These are phyloP conservation scores for Cheilosia variabilis DNA, from an alignment of 2,888 invertebrate species.

Conservation along the genomic window DNA sequence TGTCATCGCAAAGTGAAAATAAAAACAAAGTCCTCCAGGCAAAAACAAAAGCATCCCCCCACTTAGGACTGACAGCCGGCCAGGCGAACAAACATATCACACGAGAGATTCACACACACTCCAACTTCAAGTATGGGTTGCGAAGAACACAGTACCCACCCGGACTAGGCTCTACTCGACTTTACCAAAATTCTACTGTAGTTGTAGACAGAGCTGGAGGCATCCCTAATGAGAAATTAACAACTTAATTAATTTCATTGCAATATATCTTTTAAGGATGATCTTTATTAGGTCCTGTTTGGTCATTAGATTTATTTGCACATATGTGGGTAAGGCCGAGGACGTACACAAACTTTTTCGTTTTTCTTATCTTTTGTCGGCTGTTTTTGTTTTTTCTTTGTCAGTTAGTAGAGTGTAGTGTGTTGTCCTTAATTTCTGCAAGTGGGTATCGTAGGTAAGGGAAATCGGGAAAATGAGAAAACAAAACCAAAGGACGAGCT, in stretches of 20 bases:
- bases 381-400: slow-evolving; percentile 27
- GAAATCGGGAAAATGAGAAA: not conserved
- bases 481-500: slow-evolving; percentile 33
- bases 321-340: not conserved
- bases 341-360: slow-evolving; percentile 27
- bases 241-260: slow-evolving; percentile 83
- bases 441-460: not conserved
- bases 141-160: slow-evolving; percentile 14
- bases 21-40: slow-evolving; percentile 35
- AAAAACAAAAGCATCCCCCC: slow-evolving; percentile 53
- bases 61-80: not conserved
- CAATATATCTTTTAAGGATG: slow-evolving; percentile 81
- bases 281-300: slow-evolving; percentile 73
- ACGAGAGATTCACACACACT: slow-evolving; percentile 13
- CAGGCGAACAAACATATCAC: slow-evolving; percentile 34
- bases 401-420: not conserved
- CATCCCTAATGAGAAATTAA: slow-evolving; percentile 82
- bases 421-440: slow-evolving; percentile 11
- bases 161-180: slow-evolving; percentile 25
- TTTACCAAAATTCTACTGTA: slow-evolving; percentile 14
- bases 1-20: slow-evolving; percentile 66
- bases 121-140: not conserved
- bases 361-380: not conserved
- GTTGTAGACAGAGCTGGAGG: slow-evolving; percentile 42
- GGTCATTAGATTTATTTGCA: slow-evolving; percentile 72